Percentiles rank a stretch among this genome's conserved stretches.
Conservation (phyloP, 2,888 invertebrate genomes). For the Diadegma fenestrale region DNA sequence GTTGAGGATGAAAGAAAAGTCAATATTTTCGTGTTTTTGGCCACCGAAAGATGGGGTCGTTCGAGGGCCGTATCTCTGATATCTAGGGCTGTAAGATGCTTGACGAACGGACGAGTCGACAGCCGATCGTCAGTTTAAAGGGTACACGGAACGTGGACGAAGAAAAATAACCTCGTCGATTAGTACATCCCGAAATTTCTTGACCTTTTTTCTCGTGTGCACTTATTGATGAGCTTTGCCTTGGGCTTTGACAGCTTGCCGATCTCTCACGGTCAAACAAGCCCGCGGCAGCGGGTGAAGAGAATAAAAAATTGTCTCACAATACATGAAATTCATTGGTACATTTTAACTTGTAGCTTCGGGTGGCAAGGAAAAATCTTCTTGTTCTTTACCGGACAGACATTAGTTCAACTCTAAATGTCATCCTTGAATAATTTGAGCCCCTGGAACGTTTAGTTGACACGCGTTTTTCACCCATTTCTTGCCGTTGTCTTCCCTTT, state of each 20-base stretch:
- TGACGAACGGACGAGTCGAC: slow-evolving; percentile 68
- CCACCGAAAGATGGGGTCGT: slow-evolving; percentile 55
- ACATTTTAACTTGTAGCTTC: slow-evolving; percentile 29
- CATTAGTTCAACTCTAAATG: slow-evolving; percentile 43
- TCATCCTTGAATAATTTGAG: slow-evolving; percentile 11
- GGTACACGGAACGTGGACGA: slow-evolving; percentile 20
- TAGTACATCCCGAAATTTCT: slow-evolving; percentile 23
- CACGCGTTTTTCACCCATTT: slow-evolving; percentile 61
- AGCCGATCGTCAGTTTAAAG: slow-evolving; percentile 53
- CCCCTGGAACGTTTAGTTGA: slow-evolving; percentile 44
- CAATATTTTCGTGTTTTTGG: slow-evolving; percentile 59
- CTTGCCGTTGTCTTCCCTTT: neutral
- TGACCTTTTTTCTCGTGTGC: slow-evolving; percentile 13
- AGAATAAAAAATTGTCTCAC: slow-evolving; percentile 18
- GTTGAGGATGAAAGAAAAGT: slow-evolving; percentile 37
- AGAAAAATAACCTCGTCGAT: slow-evolving; percentile 13
- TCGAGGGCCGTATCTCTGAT: slow-evolving; percentile 73
- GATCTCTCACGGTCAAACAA: slow-evolving; percentile 56
- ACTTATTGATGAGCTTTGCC: slow-evolving; percentile 51
- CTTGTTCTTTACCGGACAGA: slow-evolving; percentile 16
- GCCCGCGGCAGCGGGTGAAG: slow-evolving; percentile 7
- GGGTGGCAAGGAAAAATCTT: slow-evolving; percentile 19
- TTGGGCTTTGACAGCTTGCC: slow-evolving; percentile 57
- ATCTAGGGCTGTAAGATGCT: slow-evolving; percentile 74
- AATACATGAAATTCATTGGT: neutral